Evolutionary conservation across 2,113 vertebrate species (phyloP), one percentile per base, ranked within the genome.

Genomic region (Aythya baeri): DNA sequence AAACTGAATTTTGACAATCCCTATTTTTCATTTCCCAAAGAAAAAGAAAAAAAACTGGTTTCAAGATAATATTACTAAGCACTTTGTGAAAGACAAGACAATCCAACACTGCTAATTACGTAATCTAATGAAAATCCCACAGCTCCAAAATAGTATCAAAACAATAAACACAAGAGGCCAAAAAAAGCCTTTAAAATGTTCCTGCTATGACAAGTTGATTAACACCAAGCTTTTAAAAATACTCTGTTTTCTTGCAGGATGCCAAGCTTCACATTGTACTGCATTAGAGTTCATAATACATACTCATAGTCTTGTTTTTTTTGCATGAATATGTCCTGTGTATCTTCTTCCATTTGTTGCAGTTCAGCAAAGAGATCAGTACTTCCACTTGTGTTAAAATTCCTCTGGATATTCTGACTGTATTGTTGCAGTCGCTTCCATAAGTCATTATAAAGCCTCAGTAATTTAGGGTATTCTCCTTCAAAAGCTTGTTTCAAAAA

Each of bases 401-500:
- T 98, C 81, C 98, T 98, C 95, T 99, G 99, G 96, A 99, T 98
- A 96, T 98, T 99, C 91, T 98, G 91, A 86, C 98, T 99, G 81
- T 99, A 99, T 63, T 99, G 99, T 95, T 99, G 99, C 94, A 99
- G 98, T 34, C 99, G 99, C 52, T 99, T 99, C 99, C 99, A 99
- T 93, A 99, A 97, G 73, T 99, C 99, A 79, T 99, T 99, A 97
- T 99, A 99, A 43, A 99, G 98, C 25, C 98, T 98, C 94, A 99
- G 76, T 81, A 99, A 97, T 94, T 99, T 99, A 6, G 99, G 99
- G 70, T 99, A 99, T 97, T 99, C 99, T 57, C 99, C 99, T 98
- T 99, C 99, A 92, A 99, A 98, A 11, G 99, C 99, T 96, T 99
- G 99, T 92, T 99, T 99, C 96, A 99, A 96, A 97, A 99, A 99